phyloP scores from a whole-genome alignment of 2,888 invertebrate species.

The Mantis religiosa region DNA sequence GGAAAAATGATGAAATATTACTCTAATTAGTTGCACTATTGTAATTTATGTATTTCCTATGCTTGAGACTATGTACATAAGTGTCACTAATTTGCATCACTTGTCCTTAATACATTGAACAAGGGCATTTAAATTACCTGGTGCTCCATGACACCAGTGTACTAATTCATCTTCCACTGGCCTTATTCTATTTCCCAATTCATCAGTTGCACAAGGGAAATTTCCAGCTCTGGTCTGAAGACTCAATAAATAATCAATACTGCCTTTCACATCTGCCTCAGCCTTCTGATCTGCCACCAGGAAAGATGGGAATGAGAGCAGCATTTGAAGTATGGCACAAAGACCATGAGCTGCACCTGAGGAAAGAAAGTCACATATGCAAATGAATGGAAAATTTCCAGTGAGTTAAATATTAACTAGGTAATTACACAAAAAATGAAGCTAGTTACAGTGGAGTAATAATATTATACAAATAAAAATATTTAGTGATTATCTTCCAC shows the following conservation, averaged over 20 bases:
- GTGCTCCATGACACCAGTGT: conserved; percentile 90
- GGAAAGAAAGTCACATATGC: conserved; percentile 23
- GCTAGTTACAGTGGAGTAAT: too few relatives aligned
- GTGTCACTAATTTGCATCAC: too few relatives aligned
- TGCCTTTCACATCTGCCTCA: conserved; percentile 56
- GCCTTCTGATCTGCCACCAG: conserved; percentile 51
- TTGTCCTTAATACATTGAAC: conserved; percentile 33
- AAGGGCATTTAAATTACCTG: conserved; percentile 47
- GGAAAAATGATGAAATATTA: too few relatives aligned
- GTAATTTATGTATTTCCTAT: too few relatives aligned
- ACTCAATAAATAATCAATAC: conserved; percentile 62
- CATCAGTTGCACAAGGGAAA: conserved; percentile 71
- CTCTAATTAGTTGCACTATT: too few relatives aligned
- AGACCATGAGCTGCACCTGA: conserved; percentile 58
- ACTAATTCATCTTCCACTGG: conserved; percentile 61
- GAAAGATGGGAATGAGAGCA: conserved; percentile 59
- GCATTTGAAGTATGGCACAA: conserved; percentile 60
- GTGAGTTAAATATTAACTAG: too few relatives aligned
- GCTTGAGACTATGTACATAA: too few relatives aligned
- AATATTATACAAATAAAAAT: too few relatives aligned
- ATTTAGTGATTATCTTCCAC: too few relatives aligned
- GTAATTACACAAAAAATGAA: too few relatives aligned
- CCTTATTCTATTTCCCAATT: conserved; percentile 51
- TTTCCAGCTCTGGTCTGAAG: conserved; percentile 69
- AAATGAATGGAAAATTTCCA: too few relatives aligned